Conservation (phyloP, 2,797 vertebrate species). For the Lepus oiostolus region DNA sequence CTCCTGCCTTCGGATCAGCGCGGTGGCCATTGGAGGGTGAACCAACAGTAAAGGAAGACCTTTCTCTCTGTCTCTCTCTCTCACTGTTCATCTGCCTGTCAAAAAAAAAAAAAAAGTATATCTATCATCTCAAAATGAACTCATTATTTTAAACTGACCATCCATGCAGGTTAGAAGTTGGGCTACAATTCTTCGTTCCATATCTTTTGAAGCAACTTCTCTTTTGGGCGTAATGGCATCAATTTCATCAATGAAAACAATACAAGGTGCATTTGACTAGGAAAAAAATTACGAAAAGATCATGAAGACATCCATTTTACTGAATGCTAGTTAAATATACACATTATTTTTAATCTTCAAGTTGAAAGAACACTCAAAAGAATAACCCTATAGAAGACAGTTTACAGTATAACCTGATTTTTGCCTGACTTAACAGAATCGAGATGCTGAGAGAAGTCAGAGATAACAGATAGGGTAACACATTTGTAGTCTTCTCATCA, state of each 20-base stretch:
- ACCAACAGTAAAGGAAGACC: too few species aligned
- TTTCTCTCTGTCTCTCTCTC: too few species aligned
- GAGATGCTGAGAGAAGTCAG: not conserved
- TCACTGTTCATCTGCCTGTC: too few species aligned
- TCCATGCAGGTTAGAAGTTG: conserved; percentile 99
- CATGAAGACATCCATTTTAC: not conserved
- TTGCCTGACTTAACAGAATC: not conserved
- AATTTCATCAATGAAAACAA: conserved; percentile 98
- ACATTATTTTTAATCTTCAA: not conserved
- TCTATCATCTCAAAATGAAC: conserved; percentile 10
- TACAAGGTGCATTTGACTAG: conserved; percentile 94
- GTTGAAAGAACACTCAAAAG: not conserved
- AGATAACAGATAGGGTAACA: not conserved
- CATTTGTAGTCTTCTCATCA: not conserved
- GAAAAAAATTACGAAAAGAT: conserved; percentile 64
- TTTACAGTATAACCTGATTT: not conserved
- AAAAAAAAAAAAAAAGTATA: not conserved
- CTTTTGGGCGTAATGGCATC: conserved; percentile 97
- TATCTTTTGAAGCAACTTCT: conserved; percentile 98
- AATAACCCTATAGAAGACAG: conserved; percentile 4
- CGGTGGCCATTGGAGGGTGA: too few species aligned
- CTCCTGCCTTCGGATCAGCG: too few species aligned
- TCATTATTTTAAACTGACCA: conserved; percentile 88
- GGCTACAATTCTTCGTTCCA: conserved; percentile 98
- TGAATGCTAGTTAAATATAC: not conserved